Percentiles rank a stretch among this genome's conserved stretches.
Evolutionary conservation across 2,113 vertebrate genomes (phyloP).

Genomic region (Sapajus apella): DNA sequence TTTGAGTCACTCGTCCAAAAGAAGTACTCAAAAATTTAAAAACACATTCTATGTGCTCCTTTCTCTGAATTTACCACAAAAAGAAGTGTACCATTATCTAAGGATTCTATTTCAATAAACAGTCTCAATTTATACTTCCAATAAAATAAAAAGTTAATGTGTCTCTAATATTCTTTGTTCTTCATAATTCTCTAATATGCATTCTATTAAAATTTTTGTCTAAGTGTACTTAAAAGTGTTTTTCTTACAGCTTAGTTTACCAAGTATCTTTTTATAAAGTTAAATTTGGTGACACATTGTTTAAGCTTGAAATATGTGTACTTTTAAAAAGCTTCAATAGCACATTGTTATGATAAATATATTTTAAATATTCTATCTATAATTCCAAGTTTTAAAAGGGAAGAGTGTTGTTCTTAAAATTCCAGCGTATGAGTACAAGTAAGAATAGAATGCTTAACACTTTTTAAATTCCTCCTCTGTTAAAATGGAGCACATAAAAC

Average conservation of each 20-base stretch:
- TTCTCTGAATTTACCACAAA: neutral
- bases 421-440: neutral
- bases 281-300: neutral
- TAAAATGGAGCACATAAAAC: neutral
- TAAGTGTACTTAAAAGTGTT: conserved; percentile 3
- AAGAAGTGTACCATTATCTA: neutral
- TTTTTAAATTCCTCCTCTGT: neutral
- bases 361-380: neutral
- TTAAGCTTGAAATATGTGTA: conserved; percentile 43
- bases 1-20: neutral
- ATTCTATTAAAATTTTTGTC: conserved; percentile 11
- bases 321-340: conserved; percentile 1
- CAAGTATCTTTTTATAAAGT: conserved; percentile 39
- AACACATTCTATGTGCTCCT: neutral
- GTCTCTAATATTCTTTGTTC: neutral
- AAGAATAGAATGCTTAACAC: conserved; percentile 25
- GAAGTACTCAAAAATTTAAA: neutral
- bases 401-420: neutral
- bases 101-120: neutral
- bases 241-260: conserved; percentile 28
- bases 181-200: neutral
- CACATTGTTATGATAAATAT: neutral
- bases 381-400: conserved; percentile 32
- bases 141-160: neutral
- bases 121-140: neutral